These are phyloP conservation scores for Elmis aenea DNA, from an alignment of 2,888 invertebrate species.

Conservation along the genomic window DNA sequence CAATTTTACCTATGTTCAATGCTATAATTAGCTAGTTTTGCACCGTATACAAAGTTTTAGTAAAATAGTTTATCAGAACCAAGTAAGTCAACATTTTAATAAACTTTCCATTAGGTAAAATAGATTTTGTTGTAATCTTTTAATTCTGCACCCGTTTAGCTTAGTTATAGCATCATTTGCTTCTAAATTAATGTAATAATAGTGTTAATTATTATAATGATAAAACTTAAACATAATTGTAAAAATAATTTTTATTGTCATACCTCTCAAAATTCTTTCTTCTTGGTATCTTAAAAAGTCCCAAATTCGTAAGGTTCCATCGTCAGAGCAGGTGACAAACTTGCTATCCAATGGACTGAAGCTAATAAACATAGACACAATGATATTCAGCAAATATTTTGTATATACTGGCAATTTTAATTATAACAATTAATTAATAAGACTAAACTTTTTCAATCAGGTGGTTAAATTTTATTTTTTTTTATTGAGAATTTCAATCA, in stretches of 20 bases:
- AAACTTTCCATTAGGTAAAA: too few relatives aligned
- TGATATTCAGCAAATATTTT: slow-evolving; percentile 4
- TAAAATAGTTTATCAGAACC: too few relatives aligned
- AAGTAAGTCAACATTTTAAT: too few relatives aligned
- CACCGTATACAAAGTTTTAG: too few relatives aligned
- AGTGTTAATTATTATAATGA: slow-evolving; percentile 7
- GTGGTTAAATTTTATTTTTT: not conserved
- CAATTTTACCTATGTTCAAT: too few relatives aligned
- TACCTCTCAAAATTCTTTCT: slow-evolving; percentile 86
- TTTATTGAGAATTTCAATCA: too few relatives aligned
- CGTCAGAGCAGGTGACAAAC: slow-evolving; percentile 98
- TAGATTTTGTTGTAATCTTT: too few relatives aligned
- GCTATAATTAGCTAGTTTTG: too few relatives aligned
- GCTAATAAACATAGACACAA: slow-evolving; percentile 53
- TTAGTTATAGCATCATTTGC: too few relatives aligned
- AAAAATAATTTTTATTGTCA: slow-evolving; percentile 10
- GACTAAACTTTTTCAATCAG: too few relatives aligned
- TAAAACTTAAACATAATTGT: slow-evolving; percentile 3
- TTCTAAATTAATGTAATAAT: not conserved
- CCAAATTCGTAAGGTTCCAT: slow-evolving; percentile 97
- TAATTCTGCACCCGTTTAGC: too few relatives aligned
- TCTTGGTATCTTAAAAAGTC: slow-evolving; percentile 96
- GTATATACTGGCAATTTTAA: slow-evolving; percentile 1
- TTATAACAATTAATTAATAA: too few relatives aligned
- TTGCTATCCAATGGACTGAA: slow-evolving; percentile 99